phyloP scores from a whole-genome alignment of 2,888 invertebrate species.

The Limenitis camilla region DNA sequence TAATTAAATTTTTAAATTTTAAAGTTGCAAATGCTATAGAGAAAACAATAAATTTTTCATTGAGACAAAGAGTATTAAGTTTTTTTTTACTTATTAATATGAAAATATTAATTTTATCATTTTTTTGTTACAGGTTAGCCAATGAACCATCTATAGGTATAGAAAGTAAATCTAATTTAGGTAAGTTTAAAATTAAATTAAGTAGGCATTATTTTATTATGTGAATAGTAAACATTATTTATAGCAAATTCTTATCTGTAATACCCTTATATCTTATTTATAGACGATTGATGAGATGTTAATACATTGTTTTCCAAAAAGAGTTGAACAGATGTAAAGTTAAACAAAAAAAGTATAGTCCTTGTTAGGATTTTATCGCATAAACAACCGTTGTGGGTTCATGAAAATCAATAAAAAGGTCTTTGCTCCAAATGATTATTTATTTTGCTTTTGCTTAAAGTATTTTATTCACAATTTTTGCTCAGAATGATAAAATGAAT shows the following conservation, averaged over 20 bases:
- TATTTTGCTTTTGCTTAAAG: not conserved
- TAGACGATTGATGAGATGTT: slow-evolving; percentile 31
- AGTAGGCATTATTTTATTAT: not conserved
- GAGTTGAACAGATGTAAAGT: not conserved
- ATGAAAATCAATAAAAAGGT: not conserved
- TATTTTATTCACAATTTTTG: not conserved
- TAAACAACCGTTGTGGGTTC: not conserved
- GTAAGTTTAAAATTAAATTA: slow-evolving; percentile 23
- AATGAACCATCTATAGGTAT: not conserved
- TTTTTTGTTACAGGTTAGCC: slow-evolving; percentile 44
- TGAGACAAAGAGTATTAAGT: no score
- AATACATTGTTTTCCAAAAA: slow-evolving; percentile 32
- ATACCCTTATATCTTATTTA: not conserved
- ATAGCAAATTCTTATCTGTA: not conserved
- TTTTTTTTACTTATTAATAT: not conserved
- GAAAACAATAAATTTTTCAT: no score
- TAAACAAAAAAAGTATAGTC: not conserved
- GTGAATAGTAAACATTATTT: not conserved
- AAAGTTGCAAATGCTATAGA: no score
- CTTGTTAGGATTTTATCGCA: not conserved
- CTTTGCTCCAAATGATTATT: no score
- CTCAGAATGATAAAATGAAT: no score
- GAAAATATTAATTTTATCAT: slow-evolving; percentile 4
- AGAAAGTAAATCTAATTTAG: no score
- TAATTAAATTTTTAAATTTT: no score